Base-by-base conservation (phyloP, 2,113 vertebrate species). In the Alligator mississippiensis region DNA sequence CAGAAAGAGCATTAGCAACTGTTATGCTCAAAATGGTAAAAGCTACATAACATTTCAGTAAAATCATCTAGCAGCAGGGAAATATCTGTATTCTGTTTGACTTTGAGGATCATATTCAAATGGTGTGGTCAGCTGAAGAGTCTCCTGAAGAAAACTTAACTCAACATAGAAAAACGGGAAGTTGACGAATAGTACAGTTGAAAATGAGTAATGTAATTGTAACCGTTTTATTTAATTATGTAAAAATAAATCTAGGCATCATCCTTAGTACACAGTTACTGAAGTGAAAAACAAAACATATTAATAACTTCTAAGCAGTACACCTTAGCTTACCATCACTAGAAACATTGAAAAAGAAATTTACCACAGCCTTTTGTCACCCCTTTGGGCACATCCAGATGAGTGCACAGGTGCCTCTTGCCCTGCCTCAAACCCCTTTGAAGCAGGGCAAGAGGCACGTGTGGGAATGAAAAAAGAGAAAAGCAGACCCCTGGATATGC, bases 71-170 rank as follows among this genome's bases (percentile, higher is more conserved):
- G 61, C 89, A 38, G 17, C 25, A 90, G 80, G 60, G 3, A 90
- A 85, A 84, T 72, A 88, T 58, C 57, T 84, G 58, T 75, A 80
- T 58, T 58, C 75, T 79, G 88, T 93, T 93, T 66, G 84, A 21
- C 11, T 57, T 85, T 76, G 68, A 25, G 27, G 84, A 74, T 47
- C 34, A 13, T 34, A 74, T 34, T 6, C 21, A 24, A 24, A 74
- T 74, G 22, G 58, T 82, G 10, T 78, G 7, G 61, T 57, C 59
- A 75, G 19, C 38, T 75, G 64, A 77, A 70, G 5, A 66, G 11
- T 11, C 1, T 86, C 3, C 47, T 93, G 90, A 57, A 91, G 79
- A 86, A 80, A 74, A 4, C 9, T 88, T 19, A 3, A 38, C 14
- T 60, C 79, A 84, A 11, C 13, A 81, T 12, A 68, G 25, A 38